Conservation (phyloP, 1,140 invertebrate genomes). For the Glomeris maerens region DNA sequence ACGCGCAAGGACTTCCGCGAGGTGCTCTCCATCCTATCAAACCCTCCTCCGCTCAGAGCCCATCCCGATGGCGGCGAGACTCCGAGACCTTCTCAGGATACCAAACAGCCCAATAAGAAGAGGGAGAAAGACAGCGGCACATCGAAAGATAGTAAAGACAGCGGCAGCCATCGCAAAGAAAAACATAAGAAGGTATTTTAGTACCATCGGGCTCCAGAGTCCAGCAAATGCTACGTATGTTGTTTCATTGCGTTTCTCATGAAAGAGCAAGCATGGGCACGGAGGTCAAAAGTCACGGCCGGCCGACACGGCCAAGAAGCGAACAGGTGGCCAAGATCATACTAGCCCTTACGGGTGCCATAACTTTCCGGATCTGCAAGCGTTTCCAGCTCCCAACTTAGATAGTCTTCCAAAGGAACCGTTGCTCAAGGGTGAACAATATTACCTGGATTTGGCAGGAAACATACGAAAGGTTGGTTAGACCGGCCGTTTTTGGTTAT, state of each 20-base stretch:
- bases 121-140: constrained; percentile 21
- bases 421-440: constrained; percentile 74
- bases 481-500: constrained; percentile 4
- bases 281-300: too few relatives aligned
- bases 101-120: constrained; percentile 14
- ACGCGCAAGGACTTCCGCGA: constrained; percentile 67
- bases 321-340: background rate
- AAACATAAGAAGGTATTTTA: constrained; percentile 23
- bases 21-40: constrained; percentile 59
- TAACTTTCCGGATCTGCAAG: constrained; percentile 58
- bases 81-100: background rate
- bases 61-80: constrained; percentile 9
- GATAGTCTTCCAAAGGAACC: constrained; percentile 73
- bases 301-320: constrained; percentile 8
- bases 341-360: constrained; percentile 72
- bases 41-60: constrained; percentile 31
- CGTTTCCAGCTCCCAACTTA: constrained; percentile 66
- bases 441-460: constrained; percentile 86
- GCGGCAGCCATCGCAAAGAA: constrained; percentile 18
- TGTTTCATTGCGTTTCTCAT: background rate
- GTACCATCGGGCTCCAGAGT: constrained; percentile 9
- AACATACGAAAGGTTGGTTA: constrained; percentile 70
- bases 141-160: constrained; percentile 19
- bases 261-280: constrained; percentile 17
- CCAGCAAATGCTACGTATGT: constrained; percentile 7